A percentile compares a stretch with the other conserved stretches of the same genome.
Conservation (phyloP, 2,888 invertebrate genomes). For the Agonum fuliginosum region DNA sequence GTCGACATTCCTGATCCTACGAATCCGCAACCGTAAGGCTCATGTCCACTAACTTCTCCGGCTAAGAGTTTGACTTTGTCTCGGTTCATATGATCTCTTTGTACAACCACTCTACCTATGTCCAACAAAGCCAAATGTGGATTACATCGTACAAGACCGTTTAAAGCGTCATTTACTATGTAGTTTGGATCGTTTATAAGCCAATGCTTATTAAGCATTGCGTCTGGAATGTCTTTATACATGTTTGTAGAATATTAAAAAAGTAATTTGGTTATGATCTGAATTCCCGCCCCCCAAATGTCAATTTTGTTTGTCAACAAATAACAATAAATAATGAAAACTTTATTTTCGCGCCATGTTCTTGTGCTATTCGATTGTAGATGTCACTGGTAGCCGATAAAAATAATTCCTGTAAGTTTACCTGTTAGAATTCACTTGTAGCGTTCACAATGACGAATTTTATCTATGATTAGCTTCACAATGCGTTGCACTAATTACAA, state of each 20-base stretch:
- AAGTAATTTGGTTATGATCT: background rate
- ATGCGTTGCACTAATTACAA: too few species aligned
- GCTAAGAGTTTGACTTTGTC: constrained; percentile 77
- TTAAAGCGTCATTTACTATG: constrained; percentile 23
- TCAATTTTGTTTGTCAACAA: too few species aligned
- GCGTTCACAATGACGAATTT: too few species aligned
- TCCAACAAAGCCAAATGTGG: constrained; percentile 68
- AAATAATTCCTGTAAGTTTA: too few species aligned
- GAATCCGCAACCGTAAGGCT: constrained; percentile 86
- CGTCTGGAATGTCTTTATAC: constrained; percentile 15
- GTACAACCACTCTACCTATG: constrained; percentile 69
- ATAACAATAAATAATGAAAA: too few species aligned
- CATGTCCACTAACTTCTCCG: constrained; percentile 91
- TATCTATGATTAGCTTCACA: too few species aligned
- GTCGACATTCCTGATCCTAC: constrained; percentile 89
- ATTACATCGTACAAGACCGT: constrained; percentile 63
- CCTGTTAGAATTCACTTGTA: too few species aligned
- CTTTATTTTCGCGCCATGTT: too few species aligned
- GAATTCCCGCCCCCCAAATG: too few species aligned
- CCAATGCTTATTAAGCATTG: constrained; percentile 31
- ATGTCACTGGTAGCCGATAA: too few species aligned
- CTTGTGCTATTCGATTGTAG: too few species aligned
- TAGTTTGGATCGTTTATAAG: constrained; percentile 2
- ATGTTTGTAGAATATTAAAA: background rate
- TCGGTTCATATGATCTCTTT: constrained; percentile 67